Percentiles rank a stretch among this genome's conserved stretches.
Evolutionary conservation across 53 echinoderm and acorn worm species (phyloP).

Genomic region (Paracentrotus lividus): DNA sequence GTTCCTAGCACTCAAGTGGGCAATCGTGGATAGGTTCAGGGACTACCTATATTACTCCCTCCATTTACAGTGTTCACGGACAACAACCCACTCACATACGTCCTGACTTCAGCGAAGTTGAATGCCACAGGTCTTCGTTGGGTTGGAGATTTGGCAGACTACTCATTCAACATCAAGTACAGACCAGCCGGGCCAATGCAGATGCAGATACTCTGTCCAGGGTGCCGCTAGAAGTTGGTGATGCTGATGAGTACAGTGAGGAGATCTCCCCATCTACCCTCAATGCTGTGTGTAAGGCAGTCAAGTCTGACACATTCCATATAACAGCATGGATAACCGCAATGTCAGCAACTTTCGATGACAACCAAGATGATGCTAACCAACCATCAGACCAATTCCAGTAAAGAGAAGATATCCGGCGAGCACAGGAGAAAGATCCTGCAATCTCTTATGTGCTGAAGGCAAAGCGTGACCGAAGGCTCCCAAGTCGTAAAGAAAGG

Average conservation of each 20-base stretch:
- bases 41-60: slow-evolving; percentile 39
- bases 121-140: slow-evolving; percentile 77
- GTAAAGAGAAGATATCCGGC: too few relatives aligned
- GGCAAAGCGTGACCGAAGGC: too few relatives aligned
- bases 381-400: too few relatives aligned
- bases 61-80: slow-evolving; percentile 48
- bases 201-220: slow-evolving; percentile 69
- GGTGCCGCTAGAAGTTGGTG: neutral
- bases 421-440: too few relatives aligned
- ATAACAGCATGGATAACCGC: too few relatives aligned
- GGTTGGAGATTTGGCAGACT: slow-evolving; percentile 75
- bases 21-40: neutral
- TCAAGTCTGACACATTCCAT: too few relatives aligned
- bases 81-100: slow-evolving; percentile 69
- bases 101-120: slow-evolving; percentile 71
- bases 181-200: slow-evolving; percentile 42
- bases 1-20: slow-evolving; percentile 43
- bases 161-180: slow-evolving; percentile 70
- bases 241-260: slow-evolving; percentile 60
- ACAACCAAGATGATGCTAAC: too few relatives aligned
- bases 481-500: too few relatives aligned
- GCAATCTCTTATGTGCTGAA: too few relatives aligned
- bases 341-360: too few relatives aligned
- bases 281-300: too few relatives aligned
- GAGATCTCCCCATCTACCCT: slow-evolving; percentile 47